Evolutionary conservation across 2,797 vertebrate genomes (phyloP), one percentile per base, ranked within the genome.

Genomic region (Sebastes flavidus): DNA sequence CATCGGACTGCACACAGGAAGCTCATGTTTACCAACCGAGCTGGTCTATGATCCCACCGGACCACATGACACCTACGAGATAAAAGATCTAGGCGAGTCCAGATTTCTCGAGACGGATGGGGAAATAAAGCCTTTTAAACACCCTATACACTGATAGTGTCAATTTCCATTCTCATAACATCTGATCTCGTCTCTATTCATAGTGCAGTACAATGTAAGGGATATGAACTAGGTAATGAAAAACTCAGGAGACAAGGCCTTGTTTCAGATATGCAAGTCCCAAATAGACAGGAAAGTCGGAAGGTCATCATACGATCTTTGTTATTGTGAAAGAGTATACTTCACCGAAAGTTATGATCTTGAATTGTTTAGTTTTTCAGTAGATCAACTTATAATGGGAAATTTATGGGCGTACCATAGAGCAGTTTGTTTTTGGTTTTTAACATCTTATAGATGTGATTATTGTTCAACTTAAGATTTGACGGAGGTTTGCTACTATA

Each of bases 101-200:
- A 0, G 18, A 20, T 49, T 20, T 1, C 46, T 49, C 8, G 0
- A 8, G 18, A 49, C 46, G 3, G 46, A 49, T 49, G 46, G 8
- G 29, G 29, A 30, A 30, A 30, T 30, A 49, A 54, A 54, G 49
- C 49, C 49, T 22, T 54, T 54, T 54, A 54, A 54, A 22, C 20
- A 54, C 49, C 42, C 42, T 49, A 49, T 49, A 49, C 6, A 18
- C 42, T 20, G 42, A 49, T 49, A 52, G 49, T n/a, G 4, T 54
- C 49, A 54, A 54, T 54, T 54, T 54, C 49, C 49, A 22, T 22
- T 54, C 8, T 54, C n/a, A n/a, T 54, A 22, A 54, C 49, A 54
- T 54, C 49, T 22, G 55, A 80, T 78, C 75, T 70, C 72, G 78
- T 85, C 46, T 75, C 72, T 86, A 76, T 86, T 83, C 77, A 83